Evolutionary conservation across 2,113 vertebrate species (phyloP).

Genomic region (Elachura formosa): DNA sequence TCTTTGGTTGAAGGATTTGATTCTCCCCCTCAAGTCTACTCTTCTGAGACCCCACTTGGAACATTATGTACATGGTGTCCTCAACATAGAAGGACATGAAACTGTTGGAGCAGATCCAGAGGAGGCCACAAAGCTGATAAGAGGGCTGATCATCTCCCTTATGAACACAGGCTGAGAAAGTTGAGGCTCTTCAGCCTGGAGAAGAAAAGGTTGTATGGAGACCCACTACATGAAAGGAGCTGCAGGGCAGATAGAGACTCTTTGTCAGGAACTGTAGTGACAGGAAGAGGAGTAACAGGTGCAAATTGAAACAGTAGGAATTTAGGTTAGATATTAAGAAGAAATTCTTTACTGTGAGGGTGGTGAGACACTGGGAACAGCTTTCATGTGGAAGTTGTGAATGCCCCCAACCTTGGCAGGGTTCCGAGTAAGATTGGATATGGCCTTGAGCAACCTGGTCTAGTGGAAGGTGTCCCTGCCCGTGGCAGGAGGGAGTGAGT

Average conservation of each 20-base stretch:
- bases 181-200: background rate
- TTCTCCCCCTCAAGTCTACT: background rate
- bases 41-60: background rate
- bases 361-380: background rate
- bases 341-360: background rate
- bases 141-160: background rate
- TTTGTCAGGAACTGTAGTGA: background rate
- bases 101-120: background rate
- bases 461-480: background rate
- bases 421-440: background rate
- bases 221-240: background rate
- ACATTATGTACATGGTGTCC: background rate
- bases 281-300: background rate
- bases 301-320: background rate
- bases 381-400: rapidly evolving
- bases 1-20: background rate
- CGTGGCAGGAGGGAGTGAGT: background rate
- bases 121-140: background rate
- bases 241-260: background rate
- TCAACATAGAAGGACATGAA: background rate
- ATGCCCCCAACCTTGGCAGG: background rate
- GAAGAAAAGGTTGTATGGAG: background rate
- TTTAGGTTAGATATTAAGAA: background rate
- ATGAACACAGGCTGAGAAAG: background rate
- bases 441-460: background rate